A percentile compares a stretch with the other conserved stretches of the same genome.
Evolutionary conservation across 2,113 vertebrate species (phyloP).

Genomic region (Pelecanus crispus): DNA sequence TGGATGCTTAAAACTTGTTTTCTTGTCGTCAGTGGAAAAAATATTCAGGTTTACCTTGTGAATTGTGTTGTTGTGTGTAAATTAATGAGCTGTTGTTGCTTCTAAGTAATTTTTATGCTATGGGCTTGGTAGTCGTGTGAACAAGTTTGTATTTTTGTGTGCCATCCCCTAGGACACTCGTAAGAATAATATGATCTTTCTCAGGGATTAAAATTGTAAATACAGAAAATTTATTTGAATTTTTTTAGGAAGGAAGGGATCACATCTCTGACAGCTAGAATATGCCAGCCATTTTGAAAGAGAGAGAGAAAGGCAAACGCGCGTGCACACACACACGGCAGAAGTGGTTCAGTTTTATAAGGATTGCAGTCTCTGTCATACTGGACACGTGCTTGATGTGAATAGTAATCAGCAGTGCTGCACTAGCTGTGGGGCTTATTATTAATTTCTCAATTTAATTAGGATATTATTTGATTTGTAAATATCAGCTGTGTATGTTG

Average conservation of each 20-base stretch:
- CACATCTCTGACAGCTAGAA: neutral
- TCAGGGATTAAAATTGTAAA: neutral
- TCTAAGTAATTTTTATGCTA: neutral
- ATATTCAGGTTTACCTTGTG: constrained; percentile 21
- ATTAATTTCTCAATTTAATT: neutral
- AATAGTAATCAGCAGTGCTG: constrained; percentile 26
- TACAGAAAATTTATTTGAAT: neutral
- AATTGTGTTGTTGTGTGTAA: constrained; percentile 27
- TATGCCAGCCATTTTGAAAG: constrained; percentile 57
- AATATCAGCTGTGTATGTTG: neutral
- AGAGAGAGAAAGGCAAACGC: neutral
- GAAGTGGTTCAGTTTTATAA: neutral
- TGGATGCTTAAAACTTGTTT: constrained; percentile 10
- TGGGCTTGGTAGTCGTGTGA: neutral
- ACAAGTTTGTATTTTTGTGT: neutral
- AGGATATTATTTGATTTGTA: neutral
- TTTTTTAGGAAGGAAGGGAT: neutral
- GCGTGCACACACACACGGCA: neutral
- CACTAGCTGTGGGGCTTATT: neutral
- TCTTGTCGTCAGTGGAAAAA: neutral
- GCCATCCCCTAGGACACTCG: neutral
- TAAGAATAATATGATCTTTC: neutral
- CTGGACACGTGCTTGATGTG: constrained; percentile 30
- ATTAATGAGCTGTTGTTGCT: constrained; percentile 30
- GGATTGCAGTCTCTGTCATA: constrained; percentile 10